Evolutionary conservation across 92 coral and sea anemone species (phyloP).

Genomic region (Isaurus tuberculatus): DNA sequence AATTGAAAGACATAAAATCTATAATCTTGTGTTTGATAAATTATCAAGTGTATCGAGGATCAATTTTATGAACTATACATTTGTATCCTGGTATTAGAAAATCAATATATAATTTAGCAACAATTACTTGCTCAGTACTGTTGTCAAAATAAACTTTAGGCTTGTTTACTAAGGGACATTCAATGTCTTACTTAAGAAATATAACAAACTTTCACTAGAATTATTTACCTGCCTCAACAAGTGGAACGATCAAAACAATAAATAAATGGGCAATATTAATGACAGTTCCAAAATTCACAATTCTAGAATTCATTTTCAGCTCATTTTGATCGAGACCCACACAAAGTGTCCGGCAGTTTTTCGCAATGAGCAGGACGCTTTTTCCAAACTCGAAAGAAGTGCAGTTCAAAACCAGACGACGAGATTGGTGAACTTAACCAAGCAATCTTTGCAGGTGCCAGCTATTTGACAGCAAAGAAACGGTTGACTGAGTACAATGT

Average conservation of each 20-base stretch:
- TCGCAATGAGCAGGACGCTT: too few relatives aligned
- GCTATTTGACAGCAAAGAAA: not conserved
- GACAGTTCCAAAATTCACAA: not conserved
- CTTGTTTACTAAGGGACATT: too few relatives aligned
- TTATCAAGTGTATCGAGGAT: too few relatives aligned
- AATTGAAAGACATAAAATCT: too few relatives aligned
- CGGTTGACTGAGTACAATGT: not conserved
- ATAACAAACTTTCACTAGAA: not conserved
- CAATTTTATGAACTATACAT: too few relatives aligned
- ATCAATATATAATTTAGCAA: too few relatives aligned
- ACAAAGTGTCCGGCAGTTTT: too few relatives aligned
- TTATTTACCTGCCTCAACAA: constrained; percentile 16
- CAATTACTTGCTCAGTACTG: not conserved
- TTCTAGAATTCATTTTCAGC: not conserved
- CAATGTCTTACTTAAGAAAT: not conserved
- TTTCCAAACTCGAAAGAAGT: not conserved
- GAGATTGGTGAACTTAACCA: not conserved
- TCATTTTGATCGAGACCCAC: not conserved
- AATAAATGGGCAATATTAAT: not conserved
- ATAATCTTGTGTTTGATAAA: too few relatives aligned
- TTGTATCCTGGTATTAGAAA: too few relatives aligned
- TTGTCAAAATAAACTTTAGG: too few relatives aligned
- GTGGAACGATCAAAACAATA: not conserved
- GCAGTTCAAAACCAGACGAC: not conserved
- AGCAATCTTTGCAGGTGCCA: not conserved